Conservation (phyloP, 2,888 invertebrate species). For the Machimus rusticus region DNA sequence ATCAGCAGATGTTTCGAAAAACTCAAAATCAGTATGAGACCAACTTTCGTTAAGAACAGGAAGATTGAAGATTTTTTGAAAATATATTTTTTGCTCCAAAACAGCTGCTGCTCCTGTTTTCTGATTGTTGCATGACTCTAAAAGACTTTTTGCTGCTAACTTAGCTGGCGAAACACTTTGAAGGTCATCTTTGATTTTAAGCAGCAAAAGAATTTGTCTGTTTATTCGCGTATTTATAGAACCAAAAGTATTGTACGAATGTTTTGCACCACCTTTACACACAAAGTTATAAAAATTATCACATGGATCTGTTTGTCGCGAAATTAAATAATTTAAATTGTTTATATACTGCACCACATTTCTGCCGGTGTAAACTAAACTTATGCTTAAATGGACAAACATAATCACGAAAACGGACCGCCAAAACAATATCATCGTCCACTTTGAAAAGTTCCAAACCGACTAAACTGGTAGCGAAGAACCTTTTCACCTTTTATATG, state of each 20-base stretch:
- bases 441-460: not conserved
- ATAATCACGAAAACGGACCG: not conserved
- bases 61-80: not conserved
- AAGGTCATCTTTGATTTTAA: not conserved
- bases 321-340: not conserved
- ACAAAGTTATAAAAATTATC: constrained; percentile 25
- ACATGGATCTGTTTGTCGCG: not conserved
- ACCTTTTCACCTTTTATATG: not conserved
- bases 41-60: not conserved
- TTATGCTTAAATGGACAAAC: not conserved
- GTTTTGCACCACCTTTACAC: not conserved
- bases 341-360: not conserved
- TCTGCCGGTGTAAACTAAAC: not conserved
- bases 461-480: not conserved
- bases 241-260: not conserved
- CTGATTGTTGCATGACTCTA: not conserved
- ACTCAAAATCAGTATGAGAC: not conserved
- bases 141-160: not conserved
- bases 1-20: not conserved
- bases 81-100: not conserved
- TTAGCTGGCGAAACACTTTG: not conserved
- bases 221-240: not conserved
- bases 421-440: not conserved
- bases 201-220: not conserved
- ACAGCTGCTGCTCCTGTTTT: not conserved